Conservation (phyloP, 1,140 invertebrate genomes). For the Procambarus virginalis region DNA sequence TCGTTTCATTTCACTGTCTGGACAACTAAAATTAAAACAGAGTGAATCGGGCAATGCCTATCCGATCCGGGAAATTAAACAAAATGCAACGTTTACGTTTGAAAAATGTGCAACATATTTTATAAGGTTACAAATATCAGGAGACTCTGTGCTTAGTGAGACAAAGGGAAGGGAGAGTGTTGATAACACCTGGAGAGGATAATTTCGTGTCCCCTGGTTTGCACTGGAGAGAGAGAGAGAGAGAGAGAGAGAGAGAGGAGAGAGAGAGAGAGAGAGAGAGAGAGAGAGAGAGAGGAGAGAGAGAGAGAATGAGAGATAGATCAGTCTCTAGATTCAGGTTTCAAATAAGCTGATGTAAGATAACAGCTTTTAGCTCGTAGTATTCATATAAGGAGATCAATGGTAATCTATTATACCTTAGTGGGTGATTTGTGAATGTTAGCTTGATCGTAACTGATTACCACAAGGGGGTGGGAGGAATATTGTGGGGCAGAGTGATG, state of each 20-base stretch:
- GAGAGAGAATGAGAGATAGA: background rate
- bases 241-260: background rate
- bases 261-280: background rate
- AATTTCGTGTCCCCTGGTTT: too few species aligned
- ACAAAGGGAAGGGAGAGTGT: too few species aligned
- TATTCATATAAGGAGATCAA: background rate
- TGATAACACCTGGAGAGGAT: too few species aligned
- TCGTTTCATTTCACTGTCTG: too few species aligned
- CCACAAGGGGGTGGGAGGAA: slow-evolving; percentile 2
- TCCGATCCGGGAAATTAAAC: background rate
- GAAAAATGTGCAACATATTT: background rate
- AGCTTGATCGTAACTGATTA: slow-evolving; percentile 44
- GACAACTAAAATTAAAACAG: too few species aligned
- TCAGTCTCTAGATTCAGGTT: too few species aligned
- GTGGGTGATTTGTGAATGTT: slow-evolving; percentile 48
- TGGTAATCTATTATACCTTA: too few species aligned
- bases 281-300: background rate
- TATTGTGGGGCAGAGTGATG: background rate
- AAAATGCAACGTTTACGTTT: background rate
- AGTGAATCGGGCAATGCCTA: background rate
- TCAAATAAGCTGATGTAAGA: too few species aligned
- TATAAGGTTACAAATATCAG: too few species aligned
- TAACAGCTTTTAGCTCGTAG: background rate
- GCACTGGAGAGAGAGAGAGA: background rate
- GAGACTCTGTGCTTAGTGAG: too few species aligned